Evolutionary conservation across 2,888 invertebrate species (phyloP).

Genomic region (Agelastica alni): DNA sequence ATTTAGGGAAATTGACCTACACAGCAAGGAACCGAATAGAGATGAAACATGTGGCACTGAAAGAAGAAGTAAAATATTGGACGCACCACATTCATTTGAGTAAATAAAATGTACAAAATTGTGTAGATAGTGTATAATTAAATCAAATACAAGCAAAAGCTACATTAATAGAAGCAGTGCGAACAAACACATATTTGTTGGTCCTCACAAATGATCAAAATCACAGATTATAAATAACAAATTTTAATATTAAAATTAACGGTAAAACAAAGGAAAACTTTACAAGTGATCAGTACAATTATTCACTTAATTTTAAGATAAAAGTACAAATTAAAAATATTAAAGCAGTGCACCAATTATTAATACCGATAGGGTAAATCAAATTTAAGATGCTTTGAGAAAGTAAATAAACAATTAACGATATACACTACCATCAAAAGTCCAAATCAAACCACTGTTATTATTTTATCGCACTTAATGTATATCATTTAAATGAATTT

Average conservation of each 20-base stretch:
- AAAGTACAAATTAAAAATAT: slow-evolving; percentile 23
- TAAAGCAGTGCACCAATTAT: slow-evolving; percentile 25
- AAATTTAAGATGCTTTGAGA: neutral
- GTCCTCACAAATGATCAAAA: slow-evolving; percentile 33
- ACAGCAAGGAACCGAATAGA: too few relatives aligned
- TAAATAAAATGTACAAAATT: neutral
- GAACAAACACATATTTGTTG: slow-evolving; percentile 23
- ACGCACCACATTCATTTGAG: too few relatives aligned
- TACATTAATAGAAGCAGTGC: slow-evolving; percentile 30
- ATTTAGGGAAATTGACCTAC: too few relatives aligned
- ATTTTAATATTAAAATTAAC: slow-evolving; percentile 25
- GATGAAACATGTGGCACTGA: too few relatives aligned
- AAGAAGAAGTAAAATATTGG: too few relatives aligned
- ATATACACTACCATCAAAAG: neutral
- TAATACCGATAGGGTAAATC: slow-evolving; percentile 4
- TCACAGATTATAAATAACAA: slow-evolving; percentile 37
- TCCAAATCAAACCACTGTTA: neutral
- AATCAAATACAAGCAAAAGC: slow-evolving; percentile 27
- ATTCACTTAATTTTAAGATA: slow-evolving; percentile 15
- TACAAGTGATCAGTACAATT: slow-evolving; percentile 33
- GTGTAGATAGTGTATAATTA: slow-evolving; percentile 13
- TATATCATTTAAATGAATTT: neutral
- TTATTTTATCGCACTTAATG: neutral
- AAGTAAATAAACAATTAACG: neutral
- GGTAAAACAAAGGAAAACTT: slow-evolving; percentile 26